These are phyloP conservation scores for Adelphocoris suturalis DNA, from an alignment of 2,888 invertebrate species.

Conservation along the genomic window DNA sequence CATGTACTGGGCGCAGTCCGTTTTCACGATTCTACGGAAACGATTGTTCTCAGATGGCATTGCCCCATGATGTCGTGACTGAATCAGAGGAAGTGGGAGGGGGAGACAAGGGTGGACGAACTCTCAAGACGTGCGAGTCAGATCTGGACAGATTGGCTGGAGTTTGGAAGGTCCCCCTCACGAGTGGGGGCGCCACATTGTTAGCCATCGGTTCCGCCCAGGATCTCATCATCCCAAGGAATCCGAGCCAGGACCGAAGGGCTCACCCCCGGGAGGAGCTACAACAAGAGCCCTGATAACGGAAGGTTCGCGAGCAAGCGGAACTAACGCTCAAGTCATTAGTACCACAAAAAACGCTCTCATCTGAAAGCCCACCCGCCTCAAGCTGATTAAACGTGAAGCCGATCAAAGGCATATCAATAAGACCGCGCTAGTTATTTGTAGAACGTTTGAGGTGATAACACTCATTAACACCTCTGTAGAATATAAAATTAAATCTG, in stretches of 20 bases:
- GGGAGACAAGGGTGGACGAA: background rate
- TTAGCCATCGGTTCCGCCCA: conserved; percentile 32
- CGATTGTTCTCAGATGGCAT: too few relatives aligned
- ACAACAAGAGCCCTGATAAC: background rate
- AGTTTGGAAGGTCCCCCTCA: background rate
- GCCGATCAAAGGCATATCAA: background rate
- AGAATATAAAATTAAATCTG: too few relatives aligned
- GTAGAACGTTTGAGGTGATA: too few relatives aligned
- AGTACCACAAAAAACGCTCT: background rate
- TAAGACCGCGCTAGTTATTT: background rate
- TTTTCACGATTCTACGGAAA: too few relatives aligned
- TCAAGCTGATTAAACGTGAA: background rate
- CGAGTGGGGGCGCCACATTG: conserved; percentile 44
- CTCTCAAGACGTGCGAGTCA: conserved; percentile 8
- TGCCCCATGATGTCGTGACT: background rate
- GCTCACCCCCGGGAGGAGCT: background rate
- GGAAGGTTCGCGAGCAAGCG: background rate
- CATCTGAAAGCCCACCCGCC: background rate
- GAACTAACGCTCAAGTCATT: background rate
- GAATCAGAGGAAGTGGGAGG: background rate
- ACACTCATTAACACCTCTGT: too few relatives aligned
- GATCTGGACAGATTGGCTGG: background rate
- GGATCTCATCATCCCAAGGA: conserved; percentile 24
- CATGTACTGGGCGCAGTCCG: too few relatives aligned
- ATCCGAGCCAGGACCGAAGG: background rate